Base-by-base conservation (phyloP, 2,797 vertebrate genomes). In the Hemitrygon akajei region DNA sequence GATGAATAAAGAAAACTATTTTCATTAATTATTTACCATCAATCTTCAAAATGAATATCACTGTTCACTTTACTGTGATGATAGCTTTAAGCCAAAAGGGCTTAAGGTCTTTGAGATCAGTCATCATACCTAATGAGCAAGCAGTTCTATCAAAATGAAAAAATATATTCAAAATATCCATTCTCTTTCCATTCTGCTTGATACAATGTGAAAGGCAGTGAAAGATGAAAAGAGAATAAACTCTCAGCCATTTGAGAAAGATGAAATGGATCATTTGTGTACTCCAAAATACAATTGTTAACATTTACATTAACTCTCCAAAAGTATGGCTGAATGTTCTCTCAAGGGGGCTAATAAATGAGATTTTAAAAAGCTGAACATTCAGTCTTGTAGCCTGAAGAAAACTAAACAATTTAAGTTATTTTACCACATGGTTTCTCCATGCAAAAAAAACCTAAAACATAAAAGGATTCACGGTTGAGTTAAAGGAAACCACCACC, bases 81-180 rank as follows among this genome's bases (percentile, higher is more conserved):
- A 71, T 12, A 73, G 63, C 34, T 91, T 71, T 73, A 91, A 91
- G 66, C 5, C 71, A 11, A 92, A 69, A 25, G 30, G 16, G 34
- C 58, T 91, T 69, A 91, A 25, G 69, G 87, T n/a, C 60, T 69
- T 40, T 9, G 69, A 69, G n/a, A 69, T 22, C 0, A 91, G 30
- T 22, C 9, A 12, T 27, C 60, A 71, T 71, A n/a, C 63, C 34
- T 0, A 34, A 18, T 22, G 18, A 11, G n/a, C n/a, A 34, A 7
- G 60, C n/a, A 91, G 66, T 69, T 69, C 34, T 18, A 86, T 86
- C 47, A 2, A 47, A 47, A 47, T 47, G 47, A 47, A 91, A 69
- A 91, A 22, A 69, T 69, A 69, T 37, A 89, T 89, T 89, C 86
- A 69, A 18, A n/a, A 37, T 89, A 63, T 91, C 69, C 30, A 91